Base-by-base conservation (phyloP, 2,888 invertebrate genomes). In the Campaea margaritaria region DNA sequence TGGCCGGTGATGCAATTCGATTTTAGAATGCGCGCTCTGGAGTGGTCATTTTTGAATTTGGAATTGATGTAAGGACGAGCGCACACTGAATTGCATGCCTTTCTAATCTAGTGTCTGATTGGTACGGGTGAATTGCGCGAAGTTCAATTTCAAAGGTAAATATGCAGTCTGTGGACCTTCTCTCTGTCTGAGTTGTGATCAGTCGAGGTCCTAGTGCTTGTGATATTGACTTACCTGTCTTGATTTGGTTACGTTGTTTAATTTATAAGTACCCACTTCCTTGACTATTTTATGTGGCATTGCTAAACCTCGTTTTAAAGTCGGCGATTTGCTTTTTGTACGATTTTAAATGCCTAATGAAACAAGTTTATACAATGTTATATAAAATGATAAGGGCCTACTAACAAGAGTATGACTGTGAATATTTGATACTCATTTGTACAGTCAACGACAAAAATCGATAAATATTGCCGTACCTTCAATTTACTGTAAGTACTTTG, bases 1-100 rank as follows among this genome's bases (percentile, higher is more conserved):
- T 77, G 75, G 64, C 64, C 64, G 59, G 55, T 57, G 58, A 34
- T 72, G 70, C 72, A 76, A 76, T 81, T 76, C 74, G 70, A 76
- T 75, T 75, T 74, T 74, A 70, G 57, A 77, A 72, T 72, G 69
- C 69, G 11, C 45, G 47, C 47, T 44, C 12, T 43, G 43, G 51
- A 51, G 51, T 60, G 55, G 60, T 48, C 48, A 48, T 41, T 54
- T 54, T 73, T 58, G 27, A 68, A 66, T 68, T 66, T 50, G 47
- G 49, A 67, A 70, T 73, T 67, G 66, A 64, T 72, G 75, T 71
- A 9, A 69, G 60, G 62, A 64, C 70, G 63, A 70, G 44, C 57
- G 61, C 65, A 53, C 63, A 67, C 47, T 43, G 54, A 39, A 48
- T 50, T 14, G 16, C 36, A 15, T 16, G 50, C 12, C 44, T 62